Base-by-base conservation (phyloP, 2,888 invertebrate genomes). In the Stenolophus ochropezus region DNA sequence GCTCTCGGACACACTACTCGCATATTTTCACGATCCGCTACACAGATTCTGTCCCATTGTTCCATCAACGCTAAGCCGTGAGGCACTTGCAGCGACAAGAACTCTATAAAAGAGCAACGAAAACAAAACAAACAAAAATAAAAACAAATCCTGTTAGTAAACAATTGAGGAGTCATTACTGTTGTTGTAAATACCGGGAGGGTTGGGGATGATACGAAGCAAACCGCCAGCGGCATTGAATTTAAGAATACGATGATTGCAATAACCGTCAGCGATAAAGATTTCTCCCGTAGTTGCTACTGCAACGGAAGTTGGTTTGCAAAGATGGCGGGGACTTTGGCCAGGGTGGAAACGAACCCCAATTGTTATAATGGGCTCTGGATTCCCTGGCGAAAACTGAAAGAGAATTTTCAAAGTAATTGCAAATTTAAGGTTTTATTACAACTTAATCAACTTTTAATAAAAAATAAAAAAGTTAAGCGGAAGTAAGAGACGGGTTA, bases 241-340 rank as follows among this genome's bases (percentile, higher is more conserved):
- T 87, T 95, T 93, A 33, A 96, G 89, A 83, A 96, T 93, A 84
- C 96, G 92, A 85, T 93, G 93, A 89, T 98, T 98, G 90, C 99
- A 99, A 89, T 98, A 98, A 53, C 99, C 99, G 89, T 99, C 99
- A 14, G 98, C 96, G 6, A 99, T 95, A 87, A 97, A 98, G 87
- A 98, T 94, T 88, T 98, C 96, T 27, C 98, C 98, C 0, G 94
- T 94, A 0, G 92, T 91, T 6, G 97, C 94, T 0, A 98, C 95
- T 1, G 97, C 98, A 3, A 98, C 95, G 27, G 96, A 94, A 0
- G 98, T 97, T 0, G 99, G 99, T 91, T 98, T 96, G 89, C 99
- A 99, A 82, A 99, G 94, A 85, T 97, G 94, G 0, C 92, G 91
- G 1, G 93, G 90, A 42, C 96, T 95, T 42, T 92, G 91, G 81